Evolutionary conservation across 2,888 invertebrate species (phyloP), one percentile per base, ranked within the genome.

Genomic region (Sphecodes monilicornis): DNA sequence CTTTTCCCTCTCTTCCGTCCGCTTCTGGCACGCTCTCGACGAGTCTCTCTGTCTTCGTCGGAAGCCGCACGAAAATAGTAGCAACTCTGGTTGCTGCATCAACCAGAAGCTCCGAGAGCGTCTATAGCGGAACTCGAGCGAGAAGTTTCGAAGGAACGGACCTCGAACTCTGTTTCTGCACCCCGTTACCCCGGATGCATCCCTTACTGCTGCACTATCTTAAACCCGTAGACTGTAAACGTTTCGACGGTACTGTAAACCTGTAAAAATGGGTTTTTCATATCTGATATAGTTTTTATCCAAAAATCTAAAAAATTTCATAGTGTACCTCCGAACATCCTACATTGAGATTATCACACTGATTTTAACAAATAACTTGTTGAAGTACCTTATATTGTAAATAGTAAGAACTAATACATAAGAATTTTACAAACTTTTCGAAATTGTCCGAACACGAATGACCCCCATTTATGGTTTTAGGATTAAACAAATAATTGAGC

Each of bases 11-110:
- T 71, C 69, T 76, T 71, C 43, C 46, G 18, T 39, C n/a, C 76
- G 46, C 46, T 76, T 66, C 26, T 66, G 69, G 78, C 84, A 81
- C 68, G 73, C 22, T 50, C 69, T 75, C 76, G 80, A 71, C 5
- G 50, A 32, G n/a, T n/a, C 77, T 73, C 76, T 77, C 68, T 43
- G 68, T 69, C 78, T 73, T 82, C 69, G 78, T 86, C 82, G 78
- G 78, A 79, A 84, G 77, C 82, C 69, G 76, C 80, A 90, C 89
- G 88, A 90, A 89, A 89, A 89, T 89, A 89, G 89, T 83, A 84
- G 80, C 81, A 60, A 75, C 76, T 72, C 76, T 77, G 74, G 84
- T 84, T 84, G 85, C 85, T 16, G 70, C 81, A 85, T 80, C 87
- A 82, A 89, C 83, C 32, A 36, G 78, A 76, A 72, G 41, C 73